Conservation (phyloP, 2,888 invertebrate species). For the Cordilura impudica region DNA sequence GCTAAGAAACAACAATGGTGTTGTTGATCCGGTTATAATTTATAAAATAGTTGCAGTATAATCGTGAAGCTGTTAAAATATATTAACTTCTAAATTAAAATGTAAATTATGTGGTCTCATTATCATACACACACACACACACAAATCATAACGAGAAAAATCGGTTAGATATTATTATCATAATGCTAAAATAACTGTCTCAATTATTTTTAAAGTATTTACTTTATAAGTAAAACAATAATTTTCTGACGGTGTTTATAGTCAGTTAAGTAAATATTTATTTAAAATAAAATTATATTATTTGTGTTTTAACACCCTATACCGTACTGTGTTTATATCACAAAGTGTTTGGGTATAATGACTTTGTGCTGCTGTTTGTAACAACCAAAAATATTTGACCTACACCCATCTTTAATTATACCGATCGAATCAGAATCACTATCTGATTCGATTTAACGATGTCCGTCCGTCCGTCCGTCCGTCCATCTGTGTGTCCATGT, state of each 20-base stretch:
- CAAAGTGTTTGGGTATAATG: no score
- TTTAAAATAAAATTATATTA: no score
- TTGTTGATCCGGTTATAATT: slow-evolving; percentile 43
- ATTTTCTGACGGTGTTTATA: background rate
- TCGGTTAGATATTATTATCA: slow-evolving; percentile 23
- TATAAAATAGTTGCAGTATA: slow-evolving; percentile 25
- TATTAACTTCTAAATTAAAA: slow-evolving; percentile 33
- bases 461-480: no score
- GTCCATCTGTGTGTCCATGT: no score
- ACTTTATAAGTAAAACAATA: background rate
- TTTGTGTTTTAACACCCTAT: no score
- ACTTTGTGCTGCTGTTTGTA: no score
- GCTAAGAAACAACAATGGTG: background rate
- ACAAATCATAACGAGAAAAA: slow-evolving; percentile 30
- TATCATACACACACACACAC: no score
- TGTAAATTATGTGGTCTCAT: background rate
- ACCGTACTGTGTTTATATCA: no score
- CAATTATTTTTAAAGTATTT: background rate
- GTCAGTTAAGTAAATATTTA: background rate
- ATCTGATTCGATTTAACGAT: no score
- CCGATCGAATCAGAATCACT: no score
- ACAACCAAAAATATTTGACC: no score
- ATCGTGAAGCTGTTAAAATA: background rate
- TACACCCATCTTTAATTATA: no score
- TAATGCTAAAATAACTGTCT: slow-evolving; percentile 27